A percentile compares a stretch with the other conserved stretches of the same genome.
Evolutionary conservation across 2,797 vertebrate genomes (phyloP).

Genomic region (Poeciliopsis turneri): DNA sequence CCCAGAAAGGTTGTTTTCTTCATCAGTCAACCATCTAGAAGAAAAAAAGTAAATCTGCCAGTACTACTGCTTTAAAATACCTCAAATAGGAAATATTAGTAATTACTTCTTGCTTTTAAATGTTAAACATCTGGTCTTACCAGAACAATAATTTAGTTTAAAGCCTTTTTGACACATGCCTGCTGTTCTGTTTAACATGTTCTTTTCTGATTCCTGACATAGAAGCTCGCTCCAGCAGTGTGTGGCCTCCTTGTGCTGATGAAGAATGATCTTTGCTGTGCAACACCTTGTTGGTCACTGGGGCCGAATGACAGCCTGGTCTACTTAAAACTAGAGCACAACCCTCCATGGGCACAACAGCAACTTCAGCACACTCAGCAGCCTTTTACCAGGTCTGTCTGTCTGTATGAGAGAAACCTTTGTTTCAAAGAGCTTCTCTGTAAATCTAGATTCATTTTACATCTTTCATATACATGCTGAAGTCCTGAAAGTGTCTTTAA

Average conservation of each 20-base stretch:
- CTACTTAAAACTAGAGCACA: constrained; percentile 81
- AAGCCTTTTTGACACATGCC: background rate
- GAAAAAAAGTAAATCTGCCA: background rate
- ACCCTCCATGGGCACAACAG: constrained; percentile 74
- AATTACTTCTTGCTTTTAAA: background rate
- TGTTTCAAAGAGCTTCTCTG: background rate
- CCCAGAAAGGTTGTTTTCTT: background rate
- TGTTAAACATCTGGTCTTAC: background rate
- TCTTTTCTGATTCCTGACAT: constrained; percentile 16
- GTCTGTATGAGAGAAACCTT: background rate
- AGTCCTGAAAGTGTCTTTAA: constrained; percentile 6
- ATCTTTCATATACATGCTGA: background rate
- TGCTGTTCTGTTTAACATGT: background rate
- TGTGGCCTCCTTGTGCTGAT: constrained; percentile 79
- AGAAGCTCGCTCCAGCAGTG: constrained; percentile 54
- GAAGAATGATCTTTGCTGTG: constrained; percentile 58
- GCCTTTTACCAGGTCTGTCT: constrained; percentile 79
- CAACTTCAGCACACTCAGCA: constrained; percentile 59
- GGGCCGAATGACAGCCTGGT: constrained; percentile 70
- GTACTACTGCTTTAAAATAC: background rate
- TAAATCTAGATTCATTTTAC: background rate
- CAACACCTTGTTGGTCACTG: constrained; percentile 37
- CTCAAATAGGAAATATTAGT: background rate
- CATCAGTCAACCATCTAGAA: background rate
- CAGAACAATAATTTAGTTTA: background rate